phyloP scores from a whole-genome alignment of 2,797 vertebrate genomes.

The Spizella passerina region DNA sequence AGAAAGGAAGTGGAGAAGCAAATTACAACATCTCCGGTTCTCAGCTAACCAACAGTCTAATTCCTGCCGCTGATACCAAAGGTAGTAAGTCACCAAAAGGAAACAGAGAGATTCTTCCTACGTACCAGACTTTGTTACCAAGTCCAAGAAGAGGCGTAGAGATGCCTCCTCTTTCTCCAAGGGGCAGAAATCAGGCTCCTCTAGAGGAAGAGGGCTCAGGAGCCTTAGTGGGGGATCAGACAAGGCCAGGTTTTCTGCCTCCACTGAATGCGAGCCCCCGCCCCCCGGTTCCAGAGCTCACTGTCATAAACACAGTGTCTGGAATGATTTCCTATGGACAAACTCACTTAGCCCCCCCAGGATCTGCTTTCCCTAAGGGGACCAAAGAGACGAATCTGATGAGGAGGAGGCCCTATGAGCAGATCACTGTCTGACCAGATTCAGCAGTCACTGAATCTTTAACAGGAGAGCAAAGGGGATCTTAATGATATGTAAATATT shows the following conservation, averaged over 20 bases:
- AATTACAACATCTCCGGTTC: constrained; percentile 89
- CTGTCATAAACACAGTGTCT: constrained; percentile 69
- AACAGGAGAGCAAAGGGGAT: constrained; percentile 59
- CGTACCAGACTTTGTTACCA: constrained; percentile 74
- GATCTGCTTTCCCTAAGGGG: constrained; percentile 78
- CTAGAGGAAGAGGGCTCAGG: constrained; percentile 82
- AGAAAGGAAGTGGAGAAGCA: constrained; percentile 79
- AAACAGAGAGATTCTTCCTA: constrained; percentile 79
- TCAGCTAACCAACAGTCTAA: constrained; percentile 76
- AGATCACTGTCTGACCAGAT: constrained; percentile 90
- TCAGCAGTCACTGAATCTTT: constrained; percentile 85
- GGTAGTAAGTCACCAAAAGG: constrained; percentile 70
- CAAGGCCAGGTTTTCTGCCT: constrained; percentile 86
- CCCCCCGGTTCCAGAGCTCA: constrained; percentile 77
- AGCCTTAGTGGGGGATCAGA: constrained; percentile 80
- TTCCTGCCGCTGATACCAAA: constrained; percentile 49
- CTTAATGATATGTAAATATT: not conserved
- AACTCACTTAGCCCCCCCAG: constrained; percentile 78
- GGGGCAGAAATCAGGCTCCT: constrained; percentile 68
- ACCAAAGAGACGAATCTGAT: constrained; percentile 81
- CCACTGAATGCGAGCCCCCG: constrained; percentile 81
- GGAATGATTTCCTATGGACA: constrained; percentile 71
- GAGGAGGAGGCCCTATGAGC: constrained; percentile 74
- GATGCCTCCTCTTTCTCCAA: constrained; percentile 35
- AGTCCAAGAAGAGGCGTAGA: constrained; percentile 82